phyloP scores from a whole-genome alignment of 2,888 invertebrate species.

The Drosophila vallismaia region DNA sequence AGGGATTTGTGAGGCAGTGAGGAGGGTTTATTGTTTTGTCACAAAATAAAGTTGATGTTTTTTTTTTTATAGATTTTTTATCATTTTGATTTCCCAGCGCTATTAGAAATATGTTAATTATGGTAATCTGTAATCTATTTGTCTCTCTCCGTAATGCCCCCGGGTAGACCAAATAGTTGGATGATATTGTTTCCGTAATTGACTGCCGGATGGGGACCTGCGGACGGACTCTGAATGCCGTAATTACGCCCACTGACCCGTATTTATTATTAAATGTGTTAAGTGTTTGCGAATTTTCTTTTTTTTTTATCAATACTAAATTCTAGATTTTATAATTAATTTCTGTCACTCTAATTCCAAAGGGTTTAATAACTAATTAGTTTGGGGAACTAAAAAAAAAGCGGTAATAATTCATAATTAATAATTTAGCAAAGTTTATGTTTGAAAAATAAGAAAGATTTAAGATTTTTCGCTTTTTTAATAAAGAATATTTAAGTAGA shows the following conservation, averaged over 20 bases:
- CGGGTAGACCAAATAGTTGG: conserved; percentile 13
- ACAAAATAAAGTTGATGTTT: conserved; percentile 13
- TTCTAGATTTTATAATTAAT: background rate
- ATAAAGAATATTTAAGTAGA: too few relatives aligned
- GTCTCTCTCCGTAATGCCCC: background rate
- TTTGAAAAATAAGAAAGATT: too few relatives aligned
- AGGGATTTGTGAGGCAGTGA: conserved; percentile 32
- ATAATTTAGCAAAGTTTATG: too few relatives aligned
- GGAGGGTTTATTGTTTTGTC: conserved; percentile 23
- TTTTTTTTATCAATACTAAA: background rate
- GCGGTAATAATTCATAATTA: too few relatives aligned
- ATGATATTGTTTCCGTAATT: conserved; percentile 26
- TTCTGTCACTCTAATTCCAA: background rate
- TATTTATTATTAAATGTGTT: conserved; percentile 26
- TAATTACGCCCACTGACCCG: conserved; percentile 10
- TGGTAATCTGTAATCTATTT: conserved; percentile 44
- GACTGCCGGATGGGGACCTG: conserved; percentile 19
- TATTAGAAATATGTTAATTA: conserved; percentile 64
- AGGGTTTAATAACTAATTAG: too few relatives aligned
- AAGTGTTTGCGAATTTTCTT: background rate
- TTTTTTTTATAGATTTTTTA: conserved; percentile 5
- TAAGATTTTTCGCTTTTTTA: too few relatives aligned
- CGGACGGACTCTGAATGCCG: conserved; percentile 6
- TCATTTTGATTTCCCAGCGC: conserved; percentile 25
- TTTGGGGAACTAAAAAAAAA: too few relatives aligned